Conservation (phyloP, 1,140 invertebrate genomes). For the Anoplophora glabripennis region DNA sequence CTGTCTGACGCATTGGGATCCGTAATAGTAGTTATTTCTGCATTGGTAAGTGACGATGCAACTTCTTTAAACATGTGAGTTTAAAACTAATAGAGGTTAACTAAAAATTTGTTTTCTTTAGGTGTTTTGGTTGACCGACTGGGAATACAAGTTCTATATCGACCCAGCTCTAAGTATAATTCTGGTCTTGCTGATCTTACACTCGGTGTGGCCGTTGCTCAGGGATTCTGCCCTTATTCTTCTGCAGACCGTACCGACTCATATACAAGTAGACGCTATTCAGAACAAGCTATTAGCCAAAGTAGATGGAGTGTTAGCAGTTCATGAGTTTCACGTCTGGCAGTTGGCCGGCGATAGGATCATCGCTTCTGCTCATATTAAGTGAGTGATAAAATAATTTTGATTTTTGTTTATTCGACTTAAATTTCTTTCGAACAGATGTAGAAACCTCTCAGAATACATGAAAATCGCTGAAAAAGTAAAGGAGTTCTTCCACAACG, state of each 20-base stretch:
- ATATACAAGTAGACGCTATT: conserved; percentile 88
- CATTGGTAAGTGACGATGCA: conserved; percentile 55
- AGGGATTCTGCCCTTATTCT: conserved; percentile 86
- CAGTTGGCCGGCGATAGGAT: conserved; percentile 88
- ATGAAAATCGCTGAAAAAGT: conserved; percentile 92
- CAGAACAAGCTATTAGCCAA: conserved; percentile 79
- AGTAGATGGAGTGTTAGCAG: conserved; percentile 85
- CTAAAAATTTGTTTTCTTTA: not conserved
- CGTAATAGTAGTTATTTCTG: conserved; percentile 94
- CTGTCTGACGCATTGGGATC: conserved; percentile 95
- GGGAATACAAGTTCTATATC: conserved; percentile 81
- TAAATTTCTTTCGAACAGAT: conserved; percentile 52
- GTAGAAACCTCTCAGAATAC: conserved; percentile 82
- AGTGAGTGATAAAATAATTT: conserved; percentile 48
- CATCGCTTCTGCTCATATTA: conserved; percentile 90
- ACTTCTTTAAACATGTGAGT: not conserved
- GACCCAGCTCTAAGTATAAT: conserved; percentile 90
- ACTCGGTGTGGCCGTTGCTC: conserved; percentile 82
- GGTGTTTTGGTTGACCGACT: conserved; percentile 84
- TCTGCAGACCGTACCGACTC: conserved; percentile 88
- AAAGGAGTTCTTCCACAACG: conserved; percentile 93
- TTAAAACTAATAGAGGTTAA: not conserved
- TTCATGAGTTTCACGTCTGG: conserved; percentile 95
- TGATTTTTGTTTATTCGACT: not conserved
- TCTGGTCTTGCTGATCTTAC: conserved; percentile 75